Percentiles rank a stretch among this genome's conserved stretches.
Conservation (phyloP, 2,797 vertebrate species). For the Dallia pectoralis region DNA sequence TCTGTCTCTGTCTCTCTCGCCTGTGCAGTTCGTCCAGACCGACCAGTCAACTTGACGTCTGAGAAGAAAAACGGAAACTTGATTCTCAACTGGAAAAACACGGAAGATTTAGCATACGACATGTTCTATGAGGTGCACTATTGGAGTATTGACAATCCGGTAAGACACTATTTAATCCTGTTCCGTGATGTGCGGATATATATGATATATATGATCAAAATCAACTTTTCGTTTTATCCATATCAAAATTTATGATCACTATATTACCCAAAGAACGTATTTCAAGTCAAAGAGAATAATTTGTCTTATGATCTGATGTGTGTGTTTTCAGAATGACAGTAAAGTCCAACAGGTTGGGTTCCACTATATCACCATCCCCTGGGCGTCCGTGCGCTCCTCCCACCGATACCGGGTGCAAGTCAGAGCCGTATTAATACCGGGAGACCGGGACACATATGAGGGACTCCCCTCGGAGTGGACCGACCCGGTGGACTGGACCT, state of each 20-base stretch:
- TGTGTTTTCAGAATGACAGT: conserved; percentile 25
- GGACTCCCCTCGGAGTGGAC: conserved; percentile 71
- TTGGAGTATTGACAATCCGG: conserved; percentile 43
- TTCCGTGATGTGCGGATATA: background rate
- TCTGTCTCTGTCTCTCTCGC: no score
- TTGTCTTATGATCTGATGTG: background rate
- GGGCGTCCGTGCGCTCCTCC: conserved; percentile 28
- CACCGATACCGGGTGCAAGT: conserved; percentile 59
- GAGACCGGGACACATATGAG: fast-evolving
- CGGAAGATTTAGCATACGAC: background rate
- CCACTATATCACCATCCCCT: conserved; percentile 14
- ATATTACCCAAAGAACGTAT: background rate
- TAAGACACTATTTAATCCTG: conserved; percentile 18
- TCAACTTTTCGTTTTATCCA: background rate
- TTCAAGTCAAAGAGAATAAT: background rate
- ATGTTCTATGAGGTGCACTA: conserved; percentile 59
- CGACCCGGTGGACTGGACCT: conserved; percentile 50
- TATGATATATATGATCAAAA: background rate
- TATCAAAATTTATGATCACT: background rate
- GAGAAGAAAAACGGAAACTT: conserved; percentile 30
- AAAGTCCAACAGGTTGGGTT: conserved; percentile 9
- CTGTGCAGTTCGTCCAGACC: conserved; percentile 51
- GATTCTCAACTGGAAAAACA: conserved; percentile 50
- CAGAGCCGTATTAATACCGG: conserved; percentile 42
- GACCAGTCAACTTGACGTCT: conserved; percentile 44